Conservation (phyloP, 2,888 invertebrate species). For the Hyles lineata region DNA sequence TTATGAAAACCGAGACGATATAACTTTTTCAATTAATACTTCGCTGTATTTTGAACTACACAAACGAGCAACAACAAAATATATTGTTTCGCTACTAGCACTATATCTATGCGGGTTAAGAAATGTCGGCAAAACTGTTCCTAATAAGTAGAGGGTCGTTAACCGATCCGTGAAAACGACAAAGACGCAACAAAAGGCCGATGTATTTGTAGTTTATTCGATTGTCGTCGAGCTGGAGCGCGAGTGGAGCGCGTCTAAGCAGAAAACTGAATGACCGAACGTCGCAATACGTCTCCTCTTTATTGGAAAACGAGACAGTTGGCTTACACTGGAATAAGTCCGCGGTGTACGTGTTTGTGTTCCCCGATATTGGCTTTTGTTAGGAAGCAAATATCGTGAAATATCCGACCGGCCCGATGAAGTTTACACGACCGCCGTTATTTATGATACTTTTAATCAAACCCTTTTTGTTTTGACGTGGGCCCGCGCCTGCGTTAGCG, state of each 20-base stretch:
- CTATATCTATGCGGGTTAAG: background rate
- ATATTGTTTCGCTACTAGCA: background rate
- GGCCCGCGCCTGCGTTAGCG: constrained; percentile 27
- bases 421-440: constrained; percentile 35
- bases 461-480: constrained; percentile 33
- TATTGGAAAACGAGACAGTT: constrained; percentile 81
- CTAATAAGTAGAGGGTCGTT: constrained; percentile 12
- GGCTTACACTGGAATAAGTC: constrained; percentile 71
- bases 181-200: constrained; percentile 32
- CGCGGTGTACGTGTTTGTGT: constrained; percentile 69
- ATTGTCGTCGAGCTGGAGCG: constrained; percentile 53
- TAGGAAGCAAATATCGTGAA: constrained; percentile 64
- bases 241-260: constrained; percentile 65
- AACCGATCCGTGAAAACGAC: constrained; percentile 13
- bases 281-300: constrained; percentile 77
- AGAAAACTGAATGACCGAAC: constrained; percentile 78
- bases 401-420: constrained; percentile 53
- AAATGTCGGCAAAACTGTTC: background rate
- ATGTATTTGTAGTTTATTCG: constrained; percentile 52
- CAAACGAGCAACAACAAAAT: background rate
- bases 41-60: constrained; percentile 7
- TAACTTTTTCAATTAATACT: constrained; percentile 41
- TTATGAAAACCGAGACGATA: constrained; percentile 46
- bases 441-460: constrained; percentile 42
- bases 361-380: constrained; percentile 70